Evolutionary conservation across 2,113 vertebrate genomes (phyloP).

Genomic region (Rhynchomys soricoides): DNA sequence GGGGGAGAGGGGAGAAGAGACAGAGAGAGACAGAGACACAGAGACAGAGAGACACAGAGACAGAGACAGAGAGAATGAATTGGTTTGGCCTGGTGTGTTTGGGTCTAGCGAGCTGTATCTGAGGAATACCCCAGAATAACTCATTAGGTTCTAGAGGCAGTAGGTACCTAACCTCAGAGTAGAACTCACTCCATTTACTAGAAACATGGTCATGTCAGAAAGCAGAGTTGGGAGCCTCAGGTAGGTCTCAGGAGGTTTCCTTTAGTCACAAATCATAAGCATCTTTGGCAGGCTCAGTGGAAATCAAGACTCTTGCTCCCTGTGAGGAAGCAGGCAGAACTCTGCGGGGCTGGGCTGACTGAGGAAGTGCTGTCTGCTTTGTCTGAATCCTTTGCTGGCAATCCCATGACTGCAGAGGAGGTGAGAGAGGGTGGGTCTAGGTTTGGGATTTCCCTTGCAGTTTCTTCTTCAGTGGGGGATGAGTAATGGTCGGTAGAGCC

Average conservation of each 20-base stretch:
- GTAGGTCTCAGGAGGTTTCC: not conserved
- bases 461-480: not conserved
- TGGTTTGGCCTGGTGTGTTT: not conserved
- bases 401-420: not conserved
- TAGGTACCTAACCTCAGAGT: rapidly evolving
- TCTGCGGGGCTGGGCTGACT: not conserved
- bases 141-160: not conserved
- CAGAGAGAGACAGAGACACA: not conserved
- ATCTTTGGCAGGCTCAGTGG: not conserved
- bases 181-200: not conserved
- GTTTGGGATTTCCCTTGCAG: not conserved
- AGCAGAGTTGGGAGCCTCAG: not conserved
- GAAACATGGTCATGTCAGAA: not conserved
- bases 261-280: not conserved
- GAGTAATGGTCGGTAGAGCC: not conserved
- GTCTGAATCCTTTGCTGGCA: not conserved
- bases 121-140: not conserved
- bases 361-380: no score
- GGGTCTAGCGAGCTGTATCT: not conserved
- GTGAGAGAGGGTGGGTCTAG: no score
- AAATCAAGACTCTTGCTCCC: not conserved
- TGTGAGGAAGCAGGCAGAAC: not conserved
- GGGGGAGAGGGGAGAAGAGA: not conserved
- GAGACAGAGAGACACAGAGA: no score
- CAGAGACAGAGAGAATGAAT: no score